Conservation (phyloP, 2,113 vertebrate genomes). For the Monopterus albus region DNA sequence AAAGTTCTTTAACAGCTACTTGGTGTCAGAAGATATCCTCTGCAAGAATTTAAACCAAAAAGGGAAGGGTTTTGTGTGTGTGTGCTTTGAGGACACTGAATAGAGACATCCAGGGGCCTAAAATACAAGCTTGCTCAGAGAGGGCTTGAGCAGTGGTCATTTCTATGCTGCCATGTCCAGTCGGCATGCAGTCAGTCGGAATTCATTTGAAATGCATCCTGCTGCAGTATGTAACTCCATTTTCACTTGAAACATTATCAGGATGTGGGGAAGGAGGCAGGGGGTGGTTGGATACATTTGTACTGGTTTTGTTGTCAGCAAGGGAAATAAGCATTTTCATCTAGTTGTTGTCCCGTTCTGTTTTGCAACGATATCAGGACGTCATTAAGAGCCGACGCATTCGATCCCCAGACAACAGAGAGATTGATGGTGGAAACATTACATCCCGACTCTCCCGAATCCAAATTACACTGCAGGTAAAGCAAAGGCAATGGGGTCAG, state of each 20-base stretch:
- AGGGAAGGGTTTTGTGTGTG: background rate
- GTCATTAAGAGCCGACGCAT: conserved; percentile 65
- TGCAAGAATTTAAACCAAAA: background rate
- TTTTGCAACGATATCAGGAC: conserved; percentile 71
- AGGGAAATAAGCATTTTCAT: conserved; percentile 76
- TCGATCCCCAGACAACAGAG: conserved; percentile 53
- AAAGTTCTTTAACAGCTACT: too few species aligned
- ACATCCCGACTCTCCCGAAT: conserved; percentile 47
- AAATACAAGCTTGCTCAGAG: conserved; percentile 25
- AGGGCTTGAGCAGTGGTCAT: conserved; percentile 42
- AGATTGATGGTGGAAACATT: conserved; percentile 68
- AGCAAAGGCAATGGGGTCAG: conserved; percentile 76
- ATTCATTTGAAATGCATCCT: conserved; percentile 58
- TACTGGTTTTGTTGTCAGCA: conserved; percentile 72
- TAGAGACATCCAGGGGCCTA: conserved; percentile 4
- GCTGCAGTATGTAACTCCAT: conserved; percentile 32
- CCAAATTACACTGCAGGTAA: conserved; percentile 77
- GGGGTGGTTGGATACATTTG: conserved; percentile 38
- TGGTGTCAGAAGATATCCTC: background rate
- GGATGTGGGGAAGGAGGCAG: conserved; percentile 1
- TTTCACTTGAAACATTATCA: conserved; percentile 39
- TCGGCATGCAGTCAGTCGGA: conserved; percentile 51
- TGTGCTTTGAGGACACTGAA: conserved; percentile 4
- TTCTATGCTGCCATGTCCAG: conserved; percentile 54
- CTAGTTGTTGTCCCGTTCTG: conserved; percentile 66